Percentiles rank a stretch among this genome's conserved stretches.
Evolutionary conservation across 1,140 invertebrate genomes (phyloP).

Genomic region (Eupeodes corollae): DNA sequence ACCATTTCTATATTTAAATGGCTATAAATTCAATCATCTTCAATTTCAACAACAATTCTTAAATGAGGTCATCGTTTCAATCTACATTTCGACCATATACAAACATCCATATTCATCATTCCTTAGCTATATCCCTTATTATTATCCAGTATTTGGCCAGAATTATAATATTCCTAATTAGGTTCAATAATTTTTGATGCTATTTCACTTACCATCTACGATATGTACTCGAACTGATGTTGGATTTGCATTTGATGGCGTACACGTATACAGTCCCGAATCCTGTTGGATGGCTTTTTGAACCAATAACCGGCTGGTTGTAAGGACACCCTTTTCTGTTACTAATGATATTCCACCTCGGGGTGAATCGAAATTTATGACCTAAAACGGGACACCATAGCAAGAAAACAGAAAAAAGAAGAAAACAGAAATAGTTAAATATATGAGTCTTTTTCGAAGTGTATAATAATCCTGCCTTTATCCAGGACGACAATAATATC

Average conservation of each 20-base stretch:
- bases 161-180: too few relatives aligned
- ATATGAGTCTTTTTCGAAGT: neutral
- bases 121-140: too few relatives aligned
- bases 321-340: constrained; percentile 65
- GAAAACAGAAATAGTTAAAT: neutral
- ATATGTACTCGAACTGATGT: constrained; percentile 67
- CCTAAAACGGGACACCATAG: constrained; percentile 37
- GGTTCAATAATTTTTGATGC: too few relatives aligned
- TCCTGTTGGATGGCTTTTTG: constrained; percentile 62
- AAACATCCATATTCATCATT: too few relatives aligned
- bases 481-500: too few relatives aligned
- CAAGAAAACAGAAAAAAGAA: constrained; percentile 2
- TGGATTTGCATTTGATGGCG: constrained; percentile 67
- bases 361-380: constrained; percentile 69
- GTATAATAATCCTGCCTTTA: too few relatives aligned
- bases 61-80: too few relatives aligned
- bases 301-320: constrained; percentile 66
- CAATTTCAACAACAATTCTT: too few relatives aligned
- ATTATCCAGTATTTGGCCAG: too few relatives aligned
- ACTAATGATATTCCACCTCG: constrained; percentile 65
- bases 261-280: constrained; percentile 64
- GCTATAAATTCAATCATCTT: too few relatives aligned
- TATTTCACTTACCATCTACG: constrained; percentile 57
- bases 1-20: too few relatives aligned
- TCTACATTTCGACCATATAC: too few relatives aligned